phyloP scores from a whole-genome alignment of 2,888 invertebrate genomes.

The Dyspetes luteomarginatus region DNA sequence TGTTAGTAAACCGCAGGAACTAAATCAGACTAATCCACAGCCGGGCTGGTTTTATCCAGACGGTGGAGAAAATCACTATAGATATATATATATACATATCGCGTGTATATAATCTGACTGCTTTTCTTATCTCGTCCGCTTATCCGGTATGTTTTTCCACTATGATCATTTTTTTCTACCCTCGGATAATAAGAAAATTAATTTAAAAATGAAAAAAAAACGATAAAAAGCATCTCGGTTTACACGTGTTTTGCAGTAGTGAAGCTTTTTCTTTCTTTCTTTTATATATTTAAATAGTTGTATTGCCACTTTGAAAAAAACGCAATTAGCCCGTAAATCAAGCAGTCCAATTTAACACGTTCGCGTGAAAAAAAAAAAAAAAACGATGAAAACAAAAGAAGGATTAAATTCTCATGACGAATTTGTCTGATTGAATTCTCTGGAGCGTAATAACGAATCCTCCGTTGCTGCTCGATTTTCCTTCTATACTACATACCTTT shows the following conservation, averaged over 20 bases:
- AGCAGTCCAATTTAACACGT: background rate
- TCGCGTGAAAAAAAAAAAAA: background rate
- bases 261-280: slow-evolving; percentile 7
- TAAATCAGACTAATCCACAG: slow-evolving; percentile 66
- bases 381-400: slow-evolving; percentile 6
- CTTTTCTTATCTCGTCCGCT: slow-evolving; percentile 49
- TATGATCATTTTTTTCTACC: slow-evolving; percentile 15
- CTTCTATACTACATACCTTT: slow-evolving; percentile 24
- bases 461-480: slow-evolving; percentile 28
- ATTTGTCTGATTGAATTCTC: slow-evolving; percentile 75
- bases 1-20: slow-evolving; percentile 55
- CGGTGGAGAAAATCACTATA: slow-evolving; percentile 5
- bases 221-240: slow-evolving; percentile 13
- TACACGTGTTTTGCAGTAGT: background rate
- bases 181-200: slow-evolving; percentile 21
- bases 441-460: slow-evolving; percentile 72
- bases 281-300: too few species aligned
- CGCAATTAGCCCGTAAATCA: background rate
- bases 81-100: background rate
- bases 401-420: slow-evolving; percentile 67
- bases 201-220: slow-evolving; percentile 6
- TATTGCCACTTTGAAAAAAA: too few species aligned
- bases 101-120: slow-evolving; percentile 10
- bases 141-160: slow-evolving; percentile 40
- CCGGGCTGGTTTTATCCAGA: slow-evolving; percentile 53